phyloP scores from a whole-genome alignment of 1,140 invertebrate genomes.

The Heliothis subflexa region DNA sequence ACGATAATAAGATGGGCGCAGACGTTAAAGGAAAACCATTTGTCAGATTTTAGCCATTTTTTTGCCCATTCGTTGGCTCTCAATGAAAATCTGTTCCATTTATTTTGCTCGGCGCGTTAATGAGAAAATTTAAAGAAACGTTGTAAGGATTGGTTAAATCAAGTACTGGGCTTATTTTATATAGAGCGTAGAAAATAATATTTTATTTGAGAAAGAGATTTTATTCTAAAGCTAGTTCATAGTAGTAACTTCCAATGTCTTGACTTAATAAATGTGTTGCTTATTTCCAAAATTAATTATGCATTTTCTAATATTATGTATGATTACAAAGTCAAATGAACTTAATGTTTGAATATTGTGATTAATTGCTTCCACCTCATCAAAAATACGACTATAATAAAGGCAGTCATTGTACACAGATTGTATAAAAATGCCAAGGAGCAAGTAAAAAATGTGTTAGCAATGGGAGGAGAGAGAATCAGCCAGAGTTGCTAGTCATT shows the following conservation, averaged over 20 bases:
- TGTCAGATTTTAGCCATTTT: slow-evolving; percentile 84
- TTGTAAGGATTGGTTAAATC: slow-evolving; percentile 5
- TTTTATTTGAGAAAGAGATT: too few relatives aligned
- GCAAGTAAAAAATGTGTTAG: slow-evolving; percentile 41
- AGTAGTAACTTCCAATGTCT: too few relatives aligned
- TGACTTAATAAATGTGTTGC: too few relatives aligned
- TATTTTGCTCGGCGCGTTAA: slow-evolving; percentile 74
- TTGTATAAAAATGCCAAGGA: slow-evolving; percentile 32
- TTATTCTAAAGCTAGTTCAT: too few relatives aligned
- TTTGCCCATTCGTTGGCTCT: slow-evolving; percentile 78
- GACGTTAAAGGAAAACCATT: slow-evolving; percentile 86
- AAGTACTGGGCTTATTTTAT: not conserved
- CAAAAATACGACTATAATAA: slow-evolving; percentile 17
- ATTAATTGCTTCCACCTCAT: slow-evolving; percentile 7
- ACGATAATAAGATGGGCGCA: slow-evolving; percentile 86
- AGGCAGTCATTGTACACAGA: slow-evolving; percentile 33
- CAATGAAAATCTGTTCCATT: slow-evolving; percentile 84
- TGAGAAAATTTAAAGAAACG: slow-evolving; percentile 59
- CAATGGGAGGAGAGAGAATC: not conserved
- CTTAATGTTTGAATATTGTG: not conserved
- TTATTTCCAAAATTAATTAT: too few relatives aligned
- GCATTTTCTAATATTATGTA: too few relatives aligned
- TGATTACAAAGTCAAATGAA: too few relatives aligned
- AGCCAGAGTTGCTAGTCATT: slow-evolving; percentile 17
- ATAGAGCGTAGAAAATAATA: too few relatives aligned